Conservation (phyloP, 2,888 invertebrate species). For the Apamea anceps region DNA sequence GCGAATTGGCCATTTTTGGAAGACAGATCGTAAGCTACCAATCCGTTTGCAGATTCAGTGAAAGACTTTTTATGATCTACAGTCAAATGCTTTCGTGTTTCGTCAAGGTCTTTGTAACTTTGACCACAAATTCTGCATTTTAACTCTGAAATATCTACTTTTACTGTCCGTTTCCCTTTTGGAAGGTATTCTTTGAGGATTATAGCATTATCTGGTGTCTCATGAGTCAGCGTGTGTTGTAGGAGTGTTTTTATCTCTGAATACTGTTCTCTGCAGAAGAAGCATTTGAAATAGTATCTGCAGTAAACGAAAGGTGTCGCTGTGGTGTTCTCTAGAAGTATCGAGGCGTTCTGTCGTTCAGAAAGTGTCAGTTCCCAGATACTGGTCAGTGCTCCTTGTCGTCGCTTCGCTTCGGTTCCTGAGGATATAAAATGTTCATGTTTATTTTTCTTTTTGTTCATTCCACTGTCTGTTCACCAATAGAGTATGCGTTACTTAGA, state of each 20-base stretch:
- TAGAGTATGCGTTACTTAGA: too few relatives aligned
- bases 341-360: slow-evolving; percentile 81
- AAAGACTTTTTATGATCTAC: slow-evolving; percentile 74
- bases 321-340: slow-evolving; percentile 77
- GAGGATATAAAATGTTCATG: slow-evolving; percentile 72
- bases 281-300: slow-evolving; percentile 83
- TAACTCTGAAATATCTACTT: slow-evolving; percentile 81
- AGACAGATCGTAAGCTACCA: slow-evolving; percentile 79
- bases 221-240: slow-evolving; percentile 74
- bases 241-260: slow-evolving; percentile 76
- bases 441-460: slow-evolving; percentile 45
- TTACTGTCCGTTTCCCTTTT: slow-evolving; percentile 81
- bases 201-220: slow-evolving; percentile 71
- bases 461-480: not conserved
- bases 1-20: slow-evolving; percentile 76
- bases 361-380: slow-evolving; percentile 84
- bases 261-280: slow-evolving; percentile 80
- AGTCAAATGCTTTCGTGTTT: slow-evolving; percentile 75
- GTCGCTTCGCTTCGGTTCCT: slow-evolving; percentile 70
- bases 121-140: slow-evolving; percentile 79
- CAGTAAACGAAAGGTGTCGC: slow-evolving; percentile 81
- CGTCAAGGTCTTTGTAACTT: slow-evolving; percentile 71
- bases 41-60: slow-evolving; percentile 79
- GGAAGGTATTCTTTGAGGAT: slow-evolving; percentile 78
- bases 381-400: slow-evolving; percentile 78